These are phyloP conservation scores for Himalopsyche tibetana DNA, from an alignment of 2,888 invertebrate genomes.

Conservation along the genomic window DNA sequence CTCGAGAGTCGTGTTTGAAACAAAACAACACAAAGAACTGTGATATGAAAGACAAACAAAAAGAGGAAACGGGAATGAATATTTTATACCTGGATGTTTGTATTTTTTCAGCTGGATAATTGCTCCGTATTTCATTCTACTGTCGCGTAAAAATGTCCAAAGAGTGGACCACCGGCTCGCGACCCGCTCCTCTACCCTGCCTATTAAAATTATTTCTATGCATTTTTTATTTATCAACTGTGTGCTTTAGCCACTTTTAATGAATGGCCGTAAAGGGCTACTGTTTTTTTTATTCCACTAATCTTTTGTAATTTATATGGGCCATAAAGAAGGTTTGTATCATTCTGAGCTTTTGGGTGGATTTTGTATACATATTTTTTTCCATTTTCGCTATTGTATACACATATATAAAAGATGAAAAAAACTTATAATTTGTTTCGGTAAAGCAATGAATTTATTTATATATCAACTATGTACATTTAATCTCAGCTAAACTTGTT, in stretches of 20 bases:
- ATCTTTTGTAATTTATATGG: conserved; percentile 51
- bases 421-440: background rate
- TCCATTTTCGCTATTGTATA: background rate
- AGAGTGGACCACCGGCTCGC: conserved; percentile 57
- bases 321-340: conserved; percentile 32
- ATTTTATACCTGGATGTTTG: conserved; percentile 64
- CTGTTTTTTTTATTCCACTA: conserved; percentile 45
- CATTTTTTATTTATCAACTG: conserved; percentile 59
- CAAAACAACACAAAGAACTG: conserved; percentile 34
- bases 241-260: conserved; percentile 55
- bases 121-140: conserved; percentile 66
- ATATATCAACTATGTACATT: no score
- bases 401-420: background rate
- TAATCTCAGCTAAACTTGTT: no score
- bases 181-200: conserved; percentile 30
- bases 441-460: no score
- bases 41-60: conserved; percentile 60
- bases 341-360: background rate
- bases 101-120: conserved; percentile 64
- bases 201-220: conserved; percentile 61
- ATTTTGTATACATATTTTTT: background rate
- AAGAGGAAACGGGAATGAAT: conserved; percentile 61
- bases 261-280: conserved; percentile 53
- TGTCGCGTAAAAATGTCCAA: conserved; percentile 64
- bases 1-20: background rate